phyloP scores from a whole-genome alignment of 2,797 vertebrate genomes.

The Phataginus tricuspis region DNA sequence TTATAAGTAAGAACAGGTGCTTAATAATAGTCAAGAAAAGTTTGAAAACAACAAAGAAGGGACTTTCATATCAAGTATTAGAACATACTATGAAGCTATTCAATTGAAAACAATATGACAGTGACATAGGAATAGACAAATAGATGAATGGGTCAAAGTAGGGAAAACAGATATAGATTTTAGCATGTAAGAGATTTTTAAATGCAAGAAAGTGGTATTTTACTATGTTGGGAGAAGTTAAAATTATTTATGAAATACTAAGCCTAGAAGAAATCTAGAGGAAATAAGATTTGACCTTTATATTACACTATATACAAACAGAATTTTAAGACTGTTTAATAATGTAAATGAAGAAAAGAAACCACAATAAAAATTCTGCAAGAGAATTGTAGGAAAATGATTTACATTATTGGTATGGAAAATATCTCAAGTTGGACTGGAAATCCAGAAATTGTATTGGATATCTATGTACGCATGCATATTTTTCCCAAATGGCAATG shows the following conservation, averaged over 20 bases:
- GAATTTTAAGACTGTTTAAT: not conserved
- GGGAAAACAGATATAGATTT: not conserved
- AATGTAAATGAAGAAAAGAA: conserved; percentile 22
- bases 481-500: not conserved
- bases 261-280: not conserved
- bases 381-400: not conserved
- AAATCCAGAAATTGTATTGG: not conserved
- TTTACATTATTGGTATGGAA: not conserved
- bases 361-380: not conserved
- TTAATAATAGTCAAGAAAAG: not conserved
- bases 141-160: not conserved
- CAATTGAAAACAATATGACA: not conserved
- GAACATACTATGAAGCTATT: not conserved
- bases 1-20: not conserved
- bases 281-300: not conserved
- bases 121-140: not conserved
- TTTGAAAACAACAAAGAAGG: not conserved
- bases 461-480: not conserved
- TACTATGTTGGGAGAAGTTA: not conserved
- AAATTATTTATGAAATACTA: conserved; percentile 8
- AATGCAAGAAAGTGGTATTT: not conserved
- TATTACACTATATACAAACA: not conserved
- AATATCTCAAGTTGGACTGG: not conserved
- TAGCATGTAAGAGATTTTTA: not conserved
- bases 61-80: not conserved